Evolutionary conservation across 2,888 invertebrate species (phyloP), one percentile per base, ranked within the genome.

Genomic region (Liodrosophila aerea): DNA sequence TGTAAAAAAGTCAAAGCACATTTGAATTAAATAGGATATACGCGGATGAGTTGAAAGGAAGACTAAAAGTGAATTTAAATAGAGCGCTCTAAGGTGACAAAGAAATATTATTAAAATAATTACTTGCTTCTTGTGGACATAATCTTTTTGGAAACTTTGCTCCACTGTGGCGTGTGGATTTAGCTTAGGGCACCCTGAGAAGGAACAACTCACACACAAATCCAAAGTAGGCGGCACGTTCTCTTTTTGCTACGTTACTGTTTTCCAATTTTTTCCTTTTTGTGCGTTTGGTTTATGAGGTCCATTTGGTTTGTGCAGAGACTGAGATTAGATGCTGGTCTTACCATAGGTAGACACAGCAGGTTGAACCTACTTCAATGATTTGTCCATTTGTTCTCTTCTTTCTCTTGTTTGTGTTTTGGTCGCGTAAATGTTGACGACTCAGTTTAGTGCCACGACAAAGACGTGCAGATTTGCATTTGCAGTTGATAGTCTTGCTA

Each of bases 251-350:
- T 68, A 56, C 34, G 36, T 11, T 15, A 7, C 36, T 16, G 33
- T 9, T 16, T 1, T 22, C 22, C 22, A 22, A 22, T 22, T n/a
- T 46, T 33, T 58, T 29, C 9, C 50, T 41, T 34, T 40, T 33
- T 59, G 66, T 36, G 57, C 49, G 46, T 56, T 61, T 80, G 66
- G 81, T 84, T 84, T 78, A 83, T 81, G 84, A 52, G 62, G 43
- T 61, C 64, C 84, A 84, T 78, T 78, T 73, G 73, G 74, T 56
- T 54, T 67, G 53, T 63, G 76, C 59, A 47, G 50, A 52, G 33
- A 54, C 64, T 45, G 84, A 80, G 81, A 84, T 78, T 84, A 81
- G 73, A 59, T 51, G 37, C 40, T 4, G 49, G 37, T 37, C 30
- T 34, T 36, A 5, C 44, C 27, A 13, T 27, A 70, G 67, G 58